Percentiles rank a stretch among this genome's conserved stretches.
phyloP scores from a whole-genome alignment of 2,113 vertebrate species.

The Aspiorhynchus laticeps region DNA sequence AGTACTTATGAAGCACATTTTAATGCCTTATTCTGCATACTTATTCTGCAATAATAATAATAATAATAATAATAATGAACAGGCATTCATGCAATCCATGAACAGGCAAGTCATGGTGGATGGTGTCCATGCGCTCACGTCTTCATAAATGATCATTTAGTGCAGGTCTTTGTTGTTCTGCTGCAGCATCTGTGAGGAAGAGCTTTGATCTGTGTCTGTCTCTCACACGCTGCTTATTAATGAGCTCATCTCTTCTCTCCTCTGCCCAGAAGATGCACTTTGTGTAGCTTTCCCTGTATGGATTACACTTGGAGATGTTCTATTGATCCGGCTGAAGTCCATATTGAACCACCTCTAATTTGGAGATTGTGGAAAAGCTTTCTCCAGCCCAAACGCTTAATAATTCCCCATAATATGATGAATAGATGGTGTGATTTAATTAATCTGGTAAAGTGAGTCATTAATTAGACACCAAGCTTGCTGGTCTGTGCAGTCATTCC shows the following conservation, averaged over 20 bases:
- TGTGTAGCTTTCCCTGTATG: conserved; percentile 48
- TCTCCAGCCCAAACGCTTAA: neutral
- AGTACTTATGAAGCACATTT: no score
- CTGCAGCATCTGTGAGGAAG: neutral
- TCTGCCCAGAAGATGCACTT: conserved; percentile 27
- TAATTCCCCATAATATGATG: conserved; percentile 40
- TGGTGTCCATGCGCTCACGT: no score
- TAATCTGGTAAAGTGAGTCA: conserved; percentile 43
- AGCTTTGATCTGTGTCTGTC: conserved; percentile 48
- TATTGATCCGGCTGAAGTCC: conserved; percentile 50
- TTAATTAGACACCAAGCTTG: conserved; percentile 31
- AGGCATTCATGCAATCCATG: no score
- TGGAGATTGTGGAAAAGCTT: conserved; percentile 24
- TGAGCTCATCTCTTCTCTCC: conserved; percentile 29
- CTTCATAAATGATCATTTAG: neutral
- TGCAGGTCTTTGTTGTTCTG: no score
- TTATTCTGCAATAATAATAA: no score
- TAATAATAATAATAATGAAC: no score
- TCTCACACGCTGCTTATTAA: conserved; percentile 48
- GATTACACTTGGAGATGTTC: conserved; percentile 48
- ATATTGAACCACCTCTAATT: conserved; percentile 44
- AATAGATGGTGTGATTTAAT: conserved; percentile 44
- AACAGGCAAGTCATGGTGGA: no score
- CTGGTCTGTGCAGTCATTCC: neutral
- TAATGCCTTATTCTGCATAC: no score